These are phyloP conservation scores for Borostomias antarcticus DNA, from an alignment of 2,797 vertebrate genomes.

Conservation along the genomic window DNA sequence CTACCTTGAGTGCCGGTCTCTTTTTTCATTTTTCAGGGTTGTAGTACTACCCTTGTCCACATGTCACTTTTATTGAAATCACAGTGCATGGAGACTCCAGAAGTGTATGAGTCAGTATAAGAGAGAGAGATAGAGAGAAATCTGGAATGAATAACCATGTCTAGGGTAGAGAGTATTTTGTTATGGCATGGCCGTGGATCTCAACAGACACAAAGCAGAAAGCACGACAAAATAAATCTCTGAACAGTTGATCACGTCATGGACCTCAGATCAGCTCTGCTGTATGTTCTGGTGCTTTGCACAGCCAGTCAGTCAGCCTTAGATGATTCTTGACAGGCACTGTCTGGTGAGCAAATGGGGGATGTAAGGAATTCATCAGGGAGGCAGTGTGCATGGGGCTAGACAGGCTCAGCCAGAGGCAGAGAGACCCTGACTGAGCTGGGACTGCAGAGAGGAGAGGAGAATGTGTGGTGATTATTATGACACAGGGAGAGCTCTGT, in stretches of 20 bases:
- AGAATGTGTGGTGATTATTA: slow-evolving; percentile 50
- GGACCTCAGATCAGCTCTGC: slow-evolving; percentile 18
- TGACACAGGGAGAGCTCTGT: slow-evolving; percentile 44
- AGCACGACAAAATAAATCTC: neutral
- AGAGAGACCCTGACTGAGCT: slow-evolving; percentile 22
- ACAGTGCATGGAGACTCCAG: neutral
- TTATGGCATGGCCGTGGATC: neutral
- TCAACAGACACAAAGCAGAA: neutral
- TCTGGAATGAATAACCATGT: neutral
- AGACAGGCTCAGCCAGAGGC: slow-evolving; percentile 28
- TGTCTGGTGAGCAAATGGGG: slow-evolving; percentile 34
- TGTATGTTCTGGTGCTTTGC: slow-evolving; percentile 12
- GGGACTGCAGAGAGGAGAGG: slow-evolving; percentile 35
- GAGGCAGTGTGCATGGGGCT: slow-evolving; percentile 25
- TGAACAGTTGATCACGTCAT: neutral
- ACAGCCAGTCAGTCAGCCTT: slow-evolving; percentile 17
- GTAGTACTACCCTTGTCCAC: too few relatives aligned
- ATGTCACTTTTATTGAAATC: neutral
- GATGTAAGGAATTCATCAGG: slow-evolving; percentile 32
- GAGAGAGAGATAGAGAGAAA: neutral
- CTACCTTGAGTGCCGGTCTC: too few relatives aligned
- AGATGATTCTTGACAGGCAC: slow-evolving; percentile 19
- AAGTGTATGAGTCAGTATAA: neutral
- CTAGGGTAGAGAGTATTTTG: neutral
- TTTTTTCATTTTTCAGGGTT: too few relatives aligned